Percentiles rank a stretch among this genome's conserved stretches.
Conservation (phyloP, 2,888 invertebrate genomes). For the Meteorus colon region DNA sequence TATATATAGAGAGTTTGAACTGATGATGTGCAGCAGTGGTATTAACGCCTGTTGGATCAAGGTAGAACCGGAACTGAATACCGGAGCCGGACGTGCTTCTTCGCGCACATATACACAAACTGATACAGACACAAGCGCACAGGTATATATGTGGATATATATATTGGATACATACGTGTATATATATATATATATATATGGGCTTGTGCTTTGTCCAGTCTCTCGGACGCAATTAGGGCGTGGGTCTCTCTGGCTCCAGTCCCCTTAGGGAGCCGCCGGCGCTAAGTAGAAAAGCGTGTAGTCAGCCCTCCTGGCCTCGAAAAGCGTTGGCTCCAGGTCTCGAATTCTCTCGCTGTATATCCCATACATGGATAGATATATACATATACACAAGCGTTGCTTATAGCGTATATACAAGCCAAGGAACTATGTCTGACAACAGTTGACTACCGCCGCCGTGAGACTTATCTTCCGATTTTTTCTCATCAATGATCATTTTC, state of each 20-base stretch:
- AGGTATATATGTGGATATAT: background rate
- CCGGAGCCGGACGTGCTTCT: conserved; percentile 57
- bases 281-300: conserved; percentile 74
- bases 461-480: background rate
- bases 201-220: conserved; percentile 71
- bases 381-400: conserved; percentile 27
- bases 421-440: conserved; percentile 60
- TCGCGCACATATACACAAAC: conserved; percentile 63
- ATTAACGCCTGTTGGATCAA: conserved; percentile 46
- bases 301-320: conserved; percentile 56
- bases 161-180: conserved; percentile 46
- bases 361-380: conserved; percentile 43
- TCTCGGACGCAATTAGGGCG: conserved; percentile 73
- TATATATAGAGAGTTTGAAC: conserved; percentile 58
- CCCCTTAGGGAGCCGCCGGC: conserved; percentile 64
- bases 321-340: conserved; percentile 46
- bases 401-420: conserved; percentile 24
- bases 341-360: conserved; percentile 32
- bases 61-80: conserved; percentile 66
- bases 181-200: conserved; percentile 42
- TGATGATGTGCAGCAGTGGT: background rate
- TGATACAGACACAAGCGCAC: conserved; percentile 47
- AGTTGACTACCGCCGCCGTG: conserved; percentile 61
- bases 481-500: conserved; percentile 9
- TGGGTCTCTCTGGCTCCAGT: conserved; percentile 67